Percentiles rank a stretch among this genome's conserved stretches.
Conservation (phyloP, 2,888 invertebrate genomes). For the Crioceris asparagi region DNA sequence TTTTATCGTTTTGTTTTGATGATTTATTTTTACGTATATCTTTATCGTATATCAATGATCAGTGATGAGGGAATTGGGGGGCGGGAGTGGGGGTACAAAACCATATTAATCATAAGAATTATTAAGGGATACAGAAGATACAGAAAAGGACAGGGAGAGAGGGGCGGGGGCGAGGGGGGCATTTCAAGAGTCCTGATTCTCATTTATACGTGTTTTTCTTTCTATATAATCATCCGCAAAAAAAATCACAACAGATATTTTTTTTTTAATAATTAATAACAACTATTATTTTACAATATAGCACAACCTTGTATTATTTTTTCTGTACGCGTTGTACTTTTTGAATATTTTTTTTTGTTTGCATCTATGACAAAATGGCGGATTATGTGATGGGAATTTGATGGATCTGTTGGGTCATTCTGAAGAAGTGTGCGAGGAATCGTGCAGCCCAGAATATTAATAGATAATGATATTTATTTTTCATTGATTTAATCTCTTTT, state of each 20-base stretch:
- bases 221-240: constrained; percentile 32
- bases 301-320: constrained; percentile 41
- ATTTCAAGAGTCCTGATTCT: not conserved
- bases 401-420: too few relatives aligned
- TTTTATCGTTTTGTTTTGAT: constrained; percentile 18
- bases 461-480: too few relatives aligned
- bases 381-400: too few relatives aligned
- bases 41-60: constrained; percentile 31
- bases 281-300: constrained; percentile 42
- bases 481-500: too few relatives aligned
- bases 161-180: not conserved
- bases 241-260: constrained; percentile 39
- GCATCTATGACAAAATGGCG: too few relatives aligned
- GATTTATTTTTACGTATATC: constrained; percentile 41
- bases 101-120: not conserved
- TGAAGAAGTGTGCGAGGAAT: too few relatives aligned
- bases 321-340: constrained; percentile 33
- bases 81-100: not conserved
- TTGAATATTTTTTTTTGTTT: constrained; percentile 30
- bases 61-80: constrained; percentile 10
- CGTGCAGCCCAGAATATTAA: too few relatives aligned
- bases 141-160: not conserved
- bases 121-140: not conserved
- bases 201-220: not conserved
- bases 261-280: too few relatives aligned